Evolutionary conservation across 2,888 invertebrate genomes (phyloP).

Genomic region (Shargacucullia verbasci): DNA sequence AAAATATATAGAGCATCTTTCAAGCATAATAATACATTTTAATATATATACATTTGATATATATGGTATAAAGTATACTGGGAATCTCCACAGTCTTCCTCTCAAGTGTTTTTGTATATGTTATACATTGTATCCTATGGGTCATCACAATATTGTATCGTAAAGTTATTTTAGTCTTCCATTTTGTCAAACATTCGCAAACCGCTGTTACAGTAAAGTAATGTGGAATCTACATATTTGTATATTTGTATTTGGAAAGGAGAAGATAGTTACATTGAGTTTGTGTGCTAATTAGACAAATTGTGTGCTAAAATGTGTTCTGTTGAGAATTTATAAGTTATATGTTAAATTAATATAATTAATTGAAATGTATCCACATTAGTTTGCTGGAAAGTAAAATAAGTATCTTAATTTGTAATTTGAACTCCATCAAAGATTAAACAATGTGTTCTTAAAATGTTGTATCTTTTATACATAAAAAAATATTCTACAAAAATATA

Average conservation of each 20-base stretch:
- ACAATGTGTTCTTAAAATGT: conserved; percentile 3
- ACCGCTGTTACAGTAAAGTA: conserved; percentile 14
- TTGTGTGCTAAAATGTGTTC: conserved; percentile 6
- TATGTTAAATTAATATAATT: conserved; percentile 34
- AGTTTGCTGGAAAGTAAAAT: conserved; percentile 26
- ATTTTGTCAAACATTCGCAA: conserved; percentile 49
- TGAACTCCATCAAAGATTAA: no score
- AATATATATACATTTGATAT: conserved; percentile 11
- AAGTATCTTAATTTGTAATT: conserved; percentile 16
- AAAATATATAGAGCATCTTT: conserved; percentile 15
- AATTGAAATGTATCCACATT: conserved; percentile 8
- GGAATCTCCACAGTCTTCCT: conserved; percentile 56
- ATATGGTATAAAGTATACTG: conserved; percentile 28
- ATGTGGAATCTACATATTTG: conserved; percentile 13
- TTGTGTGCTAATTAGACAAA: conserved; percentile 19
- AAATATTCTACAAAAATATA: conserved; percentile 16
- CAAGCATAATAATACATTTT: conserved; percentile 20
- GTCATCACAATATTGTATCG: conserved; percentile 40
- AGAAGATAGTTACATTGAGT: conserved; percentile 44
- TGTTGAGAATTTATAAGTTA: conserved; percentile 24
- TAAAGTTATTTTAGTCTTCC: conserved; percentile 57
- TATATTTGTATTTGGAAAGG: conserved; percentile 25
- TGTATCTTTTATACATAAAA: conserved; percentile 10
- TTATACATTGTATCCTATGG: conserved; percentile 10
- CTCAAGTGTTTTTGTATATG: conserved; percentile 36